phyloP scores from a whole-genome alignment of 2,797 vertebrate genomes.

The Chiloscyllium punctatum region DNA sequence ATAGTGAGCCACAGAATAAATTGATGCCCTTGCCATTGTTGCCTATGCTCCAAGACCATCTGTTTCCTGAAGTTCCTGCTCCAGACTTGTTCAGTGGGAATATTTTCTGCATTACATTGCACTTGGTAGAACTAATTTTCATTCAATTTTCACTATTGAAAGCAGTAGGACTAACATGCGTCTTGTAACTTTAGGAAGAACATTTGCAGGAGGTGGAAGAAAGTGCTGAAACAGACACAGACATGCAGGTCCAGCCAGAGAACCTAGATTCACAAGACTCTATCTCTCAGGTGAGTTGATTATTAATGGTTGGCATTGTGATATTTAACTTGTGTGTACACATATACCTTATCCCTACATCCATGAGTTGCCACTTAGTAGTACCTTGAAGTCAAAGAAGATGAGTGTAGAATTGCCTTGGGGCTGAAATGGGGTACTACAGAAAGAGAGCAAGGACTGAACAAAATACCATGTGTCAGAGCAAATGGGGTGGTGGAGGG shows the following conservation, averaged over 20 bases:
- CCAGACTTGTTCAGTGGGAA: neutral
- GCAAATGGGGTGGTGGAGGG: neutral
- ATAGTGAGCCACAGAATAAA: neutral
- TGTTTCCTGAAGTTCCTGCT: neutral
- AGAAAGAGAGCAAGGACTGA: neutral
- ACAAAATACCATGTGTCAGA: neutral
- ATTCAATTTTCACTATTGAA: neutral
- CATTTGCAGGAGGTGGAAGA: constrained; percentile 76
- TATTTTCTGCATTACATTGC: neutral
- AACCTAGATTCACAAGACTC: constrained; percentile 77
- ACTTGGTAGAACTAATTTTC: neutral
- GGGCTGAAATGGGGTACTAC: neutral
- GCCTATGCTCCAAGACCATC: neutral
- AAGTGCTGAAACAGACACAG: constrained; percentile 76
- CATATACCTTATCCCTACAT: too few relatives aligned
- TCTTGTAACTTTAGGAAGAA: constrained; percentile 71
- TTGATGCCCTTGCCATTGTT: neutral
- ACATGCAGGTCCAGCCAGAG: constrained; percentile 53
- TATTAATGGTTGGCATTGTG: neutral
- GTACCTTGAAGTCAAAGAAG: neutral
- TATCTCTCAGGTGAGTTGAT: constrained; percentile 68
- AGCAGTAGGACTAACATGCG: neutral
- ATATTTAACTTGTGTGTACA: neutral
- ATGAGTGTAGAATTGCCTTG: neutral
- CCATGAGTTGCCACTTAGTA: neutral